Evolutionary conservation across 2,797 vertebrate genomes (phyloP), one percentile per base, ranked within the genome.

Genomic region (Oryzias sinensis): DNA sequence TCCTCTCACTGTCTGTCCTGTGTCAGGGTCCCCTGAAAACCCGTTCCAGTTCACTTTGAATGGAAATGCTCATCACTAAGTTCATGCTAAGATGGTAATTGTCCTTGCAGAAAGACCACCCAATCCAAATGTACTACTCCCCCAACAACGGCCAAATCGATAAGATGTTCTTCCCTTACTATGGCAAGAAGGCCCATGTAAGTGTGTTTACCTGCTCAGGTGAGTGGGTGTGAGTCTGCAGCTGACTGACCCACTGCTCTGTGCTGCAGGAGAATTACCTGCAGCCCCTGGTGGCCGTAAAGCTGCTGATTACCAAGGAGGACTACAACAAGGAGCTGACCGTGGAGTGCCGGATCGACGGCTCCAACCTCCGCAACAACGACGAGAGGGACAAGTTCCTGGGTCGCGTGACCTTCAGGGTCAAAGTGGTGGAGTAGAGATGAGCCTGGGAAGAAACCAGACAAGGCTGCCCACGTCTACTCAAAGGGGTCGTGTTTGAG

Each of bases 161-260:
- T 80, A 92, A 94, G 90, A 97, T 94, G 93, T 99, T 97, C 83
- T 99, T 94, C 83, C 97, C 96, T 9, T 99, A 99, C 82, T 99
- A 96, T 44, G 96, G 97, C 61, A 98, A 97, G 87, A 95, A 93
- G 71, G 84, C 88, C 29, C 96, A 99, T 24, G 96, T 98, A 90
- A 98, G 97, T 96, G 73, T 70, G 44, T 5, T 16, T 37, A 40
- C 40, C 14, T 5, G 0, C 43, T 61, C 37, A 6, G 68, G 68
- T 37, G 33, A 37, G 65, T 13, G 20, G 20, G 5, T 1, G 46
- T 46, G 24, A 0, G 2, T 6, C 33, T 40, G 54, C 37, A 6
- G 24, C 0, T 68, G 62, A 59, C 47, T 83, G 77, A 84, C 62
- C 15, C 56, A 63, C 18, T 59, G 29, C 73, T 55, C 65, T 52